Percentiles rank a stretch among this genome's conserved stretches.
phyloP scores from a whole-genome alignment of 2,888 invertebrate species.

The Caenorhabditis macrosperma region DNA sequence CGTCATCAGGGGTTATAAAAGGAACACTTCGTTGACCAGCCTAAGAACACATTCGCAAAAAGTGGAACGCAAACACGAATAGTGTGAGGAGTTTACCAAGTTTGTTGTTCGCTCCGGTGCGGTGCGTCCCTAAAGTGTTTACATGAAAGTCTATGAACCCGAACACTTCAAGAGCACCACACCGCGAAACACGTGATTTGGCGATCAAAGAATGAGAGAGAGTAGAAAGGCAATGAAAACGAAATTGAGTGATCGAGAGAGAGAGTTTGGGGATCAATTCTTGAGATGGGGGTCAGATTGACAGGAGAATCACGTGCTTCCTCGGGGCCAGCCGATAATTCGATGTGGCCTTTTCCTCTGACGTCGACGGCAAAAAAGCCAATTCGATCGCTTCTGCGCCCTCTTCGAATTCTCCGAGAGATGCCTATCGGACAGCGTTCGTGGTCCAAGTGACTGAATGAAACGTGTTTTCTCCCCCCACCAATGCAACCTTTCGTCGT shows the following conservation, averaged over 20 bases:
- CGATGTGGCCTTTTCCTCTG: not conserved
- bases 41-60: conserved; percentile 29
- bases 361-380: not conserved
- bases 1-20: not conserved
- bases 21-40: conserved; percentile 4
- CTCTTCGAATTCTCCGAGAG: not conserved
- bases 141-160: conserved; percentile 27
- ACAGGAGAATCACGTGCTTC: conserved; percentile 31
- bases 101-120: not conserved
- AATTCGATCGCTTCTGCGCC: not conserved
- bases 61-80: conserved; percentile 38
- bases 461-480: not conserved
- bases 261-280: not conserved
- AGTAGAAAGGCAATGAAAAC: not conserved
- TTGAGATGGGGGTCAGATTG: conserved; percentile 36
- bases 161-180: conserved; percentile 30
- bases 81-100: conserved; percentile 20
- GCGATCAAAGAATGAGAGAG: conserved; percentile 34
- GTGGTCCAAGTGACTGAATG: not conserved
- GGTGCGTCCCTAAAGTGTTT: conserved; percentile 39
- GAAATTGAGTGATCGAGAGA: conserved; percentile 8
- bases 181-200: conserved; percentile 27
- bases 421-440: not conserved
- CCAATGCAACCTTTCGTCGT: not conserved
- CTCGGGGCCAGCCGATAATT: conserved; percentile 2